Conservation (phyloP, 2,113 vertebrate genomes). For the Hippocampus comes region DNA sequence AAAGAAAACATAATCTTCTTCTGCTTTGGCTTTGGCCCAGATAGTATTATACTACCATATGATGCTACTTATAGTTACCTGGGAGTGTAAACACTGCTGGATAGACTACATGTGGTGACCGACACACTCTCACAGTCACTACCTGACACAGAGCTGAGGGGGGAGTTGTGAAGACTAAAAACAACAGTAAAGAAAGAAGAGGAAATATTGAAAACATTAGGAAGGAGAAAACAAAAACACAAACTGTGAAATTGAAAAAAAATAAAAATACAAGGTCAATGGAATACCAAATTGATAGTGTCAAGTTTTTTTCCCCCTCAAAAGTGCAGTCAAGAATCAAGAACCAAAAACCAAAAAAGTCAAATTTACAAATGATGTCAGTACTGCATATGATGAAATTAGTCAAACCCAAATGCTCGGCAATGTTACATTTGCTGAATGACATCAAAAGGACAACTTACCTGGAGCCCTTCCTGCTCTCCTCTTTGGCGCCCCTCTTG, state of each 20-base stretch:
- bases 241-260: neutral
- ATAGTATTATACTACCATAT: neutral
- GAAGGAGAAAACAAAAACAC: slow-evolving; percentile 24
- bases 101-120: slow-evolving; percentile 90
- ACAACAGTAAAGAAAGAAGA: slow-evolving; percentile 32
- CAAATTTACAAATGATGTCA: too few relatives aligned
- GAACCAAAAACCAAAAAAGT: too few relatives aligned
- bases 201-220: slow-evolving; percentile 19
- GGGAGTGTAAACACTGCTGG: slow-evolving; percentile 83
- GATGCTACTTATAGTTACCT: slow-evolving; percentile 74
- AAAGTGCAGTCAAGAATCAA: too few relatives aligned
- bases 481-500: slow-evolving; percentile 62
- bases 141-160: slow-evolving; percentile 85
- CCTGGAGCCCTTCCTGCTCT: slow-evolving; percentile 57
- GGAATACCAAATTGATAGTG: neutral
- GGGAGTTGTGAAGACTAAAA: slow-evolving; percentile 83
- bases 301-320: too few relatives aligned
- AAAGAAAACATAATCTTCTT: slow-evolving; percentile 1
- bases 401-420: slow-evolving; percentile 16
- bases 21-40: neutral
- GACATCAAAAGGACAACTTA: slow-evolving; percentile 11
- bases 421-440: neutral
- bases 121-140: slow-evolving; percentile 91
- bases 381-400: slow-evolving; percentile 7
- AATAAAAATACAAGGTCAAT: slow-evolving; percentile 13